Percentiles rank a stretch among this genome's conserved stretches.
Conservation (phyloP, 2,113 vertebrate genomes). For the Emydocephalus ijimae region DNA sequence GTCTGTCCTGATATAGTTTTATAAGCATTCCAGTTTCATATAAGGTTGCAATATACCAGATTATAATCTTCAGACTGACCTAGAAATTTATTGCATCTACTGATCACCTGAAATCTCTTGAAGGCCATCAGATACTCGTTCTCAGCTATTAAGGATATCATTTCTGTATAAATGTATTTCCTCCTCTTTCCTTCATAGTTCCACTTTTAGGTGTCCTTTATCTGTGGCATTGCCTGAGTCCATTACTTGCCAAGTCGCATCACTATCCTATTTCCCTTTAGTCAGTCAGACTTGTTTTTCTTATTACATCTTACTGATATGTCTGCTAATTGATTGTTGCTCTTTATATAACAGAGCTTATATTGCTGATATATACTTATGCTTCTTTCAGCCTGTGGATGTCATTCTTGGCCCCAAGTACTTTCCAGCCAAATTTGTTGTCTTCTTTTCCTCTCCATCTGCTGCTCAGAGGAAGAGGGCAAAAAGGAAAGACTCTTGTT, state of each 20-base stretch:
- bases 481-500: neutral
- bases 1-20: neutral
- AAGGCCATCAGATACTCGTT: neutral
- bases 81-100: neutral
- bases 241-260: neutral
- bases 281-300: neutral
- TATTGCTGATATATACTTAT: neutral
- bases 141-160: neutral
- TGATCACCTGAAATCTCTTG: neutral
- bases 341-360: neutral
- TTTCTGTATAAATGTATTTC: neutral
- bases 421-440: neutral
- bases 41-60: neutral
- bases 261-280: neutral
- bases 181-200: neutral
- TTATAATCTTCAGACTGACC: neutral
- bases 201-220: neutral
- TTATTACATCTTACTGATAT: neutral
- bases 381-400: neutral
- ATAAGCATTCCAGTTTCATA: neutral
- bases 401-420: neutral
- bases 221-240: neutral
- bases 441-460: neutral
- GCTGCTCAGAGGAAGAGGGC: neutral
- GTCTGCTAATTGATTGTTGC: neutral